Evolutionary conservation across 2,888 invertebrate species (phyloP).

Genomic region (Lepidonotus clava): DNA sequence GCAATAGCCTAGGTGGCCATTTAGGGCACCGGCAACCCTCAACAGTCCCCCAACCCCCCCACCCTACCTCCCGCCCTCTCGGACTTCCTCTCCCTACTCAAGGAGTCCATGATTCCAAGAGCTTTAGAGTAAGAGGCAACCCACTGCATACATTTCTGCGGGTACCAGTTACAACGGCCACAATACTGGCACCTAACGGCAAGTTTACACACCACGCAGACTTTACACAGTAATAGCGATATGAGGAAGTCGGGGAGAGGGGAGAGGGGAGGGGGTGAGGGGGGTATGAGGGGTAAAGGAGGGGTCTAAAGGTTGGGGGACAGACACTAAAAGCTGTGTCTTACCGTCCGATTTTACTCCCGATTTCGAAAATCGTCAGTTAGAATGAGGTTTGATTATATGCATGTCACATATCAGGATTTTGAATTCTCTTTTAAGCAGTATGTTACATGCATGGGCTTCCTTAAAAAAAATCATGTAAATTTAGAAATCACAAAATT

Average conservation of each 20-base stretch:
- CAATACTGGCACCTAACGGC: conserved; percentile 28
- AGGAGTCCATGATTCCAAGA: neutral
- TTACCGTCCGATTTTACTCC: too few species aligned
- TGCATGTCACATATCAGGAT: too few species aligned
- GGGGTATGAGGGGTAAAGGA: neutral
- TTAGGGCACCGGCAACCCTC: neutral
- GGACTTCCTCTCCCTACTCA: neutral
- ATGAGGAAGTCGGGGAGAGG: neutral
- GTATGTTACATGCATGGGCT: too few species aligned
- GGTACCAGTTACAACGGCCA: conserved; percentile 34
- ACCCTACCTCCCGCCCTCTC: neutral
- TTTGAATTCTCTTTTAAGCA: too few species aligned
- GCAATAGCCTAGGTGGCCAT: too few species aligned
- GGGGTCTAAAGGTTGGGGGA: too few species aligned
- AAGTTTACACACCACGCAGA: conserved; percentile 8
- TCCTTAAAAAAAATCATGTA: too few species aligned
- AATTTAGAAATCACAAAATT: too few species aligned
- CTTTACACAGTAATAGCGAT: conserved; percentile 27
- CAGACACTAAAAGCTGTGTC: too few species aligned
- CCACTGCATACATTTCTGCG: conserved; percentile 9
- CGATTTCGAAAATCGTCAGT: too few species aligned
- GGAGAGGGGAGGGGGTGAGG: neutral
- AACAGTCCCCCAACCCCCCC: neutral
- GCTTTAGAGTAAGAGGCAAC: neutral
- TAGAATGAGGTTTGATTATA: too few species aligned